These are phyloP conservation scores for Burhinus oedicnemus DNA, from an alignment of 2,113 vertebrate genomes.

Conservation along the genomic window DNA sequence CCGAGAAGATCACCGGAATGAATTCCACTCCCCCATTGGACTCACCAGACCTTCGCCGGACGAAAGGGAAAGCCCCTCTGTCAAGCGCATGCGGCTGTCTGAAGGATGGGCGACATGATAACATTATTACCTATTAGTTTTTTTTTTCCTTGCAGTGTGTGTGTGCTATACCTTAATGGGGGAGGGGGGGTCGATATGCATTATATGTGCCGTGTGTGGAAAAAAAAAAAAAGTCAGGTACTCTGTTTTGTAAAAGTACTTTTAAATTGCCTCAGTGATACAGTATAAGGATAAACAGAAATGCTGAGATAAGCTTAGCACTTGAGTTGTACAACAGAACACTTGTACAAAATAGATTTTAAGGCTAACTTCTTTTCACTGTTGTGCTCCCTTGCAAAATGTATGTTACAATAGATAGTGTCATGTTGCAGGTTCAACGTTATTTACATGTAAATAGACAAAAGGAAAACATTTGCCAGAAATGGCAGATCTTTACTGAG, in stretches of 20 bases:
- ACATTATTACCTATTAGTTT: slow-evolving; percentile 81
- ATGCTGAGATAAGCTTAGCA: slow-evolving; percentile 92
- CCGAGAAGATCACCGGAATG: slow-evolving; percentile 95
- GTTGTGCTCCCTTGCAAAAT: slow-evolving; percentile 98
- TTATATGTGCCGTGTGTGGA: slow-evolving; percentile 94
- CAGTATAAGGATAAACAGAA: slow-evolving; percentile 89
- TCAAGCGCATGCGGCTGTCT: slow-evolving; percentile 97
- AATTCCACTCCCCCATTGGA: slow-evolving; percentile 99
- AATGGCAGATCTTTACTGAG: slow-evolving; percentile 91
- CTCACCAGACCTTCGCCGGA: slow-evolving; percentile 93
- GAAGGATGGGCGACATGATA: slow-evolving; percentile 99
- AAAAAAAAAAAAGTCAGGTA: slow-evolving; percentile 94
- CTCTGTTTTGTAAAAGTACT: slow-evolving; percentile 98
- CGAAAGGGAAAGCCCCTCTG: slow-evolving; percentile 96
- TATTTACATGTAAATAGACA: slow-evolving; percentile 99
- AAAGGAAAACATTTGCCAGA: slow-evolving; percentile 87
- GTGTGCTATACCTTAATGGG: slow-evolving; percentile 94
- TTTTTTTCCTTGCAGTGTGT: slow-evolving; percentile 89
- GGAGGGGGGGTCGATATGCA: slow-evolving; percentile 91
- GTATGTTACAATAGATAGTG: slow-evolving; percentile 99
- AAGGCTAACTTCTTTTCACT: slow-evolving; percentile 93
- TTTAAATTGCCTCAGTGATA: slow-evolving; percentile 97
- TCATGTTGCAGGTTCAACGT: slow-evolving; percentile 99
- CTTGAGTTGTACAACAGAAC: slow-evolving; percentile 93
- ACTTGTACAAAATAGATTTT: slow-evolving; percentile 97